These are phyloP conservation scores for Gephyroberyx darwinii DNA, from an alignment of 2,797 vertebrate species.

Conservation along the genomic window DNA sequence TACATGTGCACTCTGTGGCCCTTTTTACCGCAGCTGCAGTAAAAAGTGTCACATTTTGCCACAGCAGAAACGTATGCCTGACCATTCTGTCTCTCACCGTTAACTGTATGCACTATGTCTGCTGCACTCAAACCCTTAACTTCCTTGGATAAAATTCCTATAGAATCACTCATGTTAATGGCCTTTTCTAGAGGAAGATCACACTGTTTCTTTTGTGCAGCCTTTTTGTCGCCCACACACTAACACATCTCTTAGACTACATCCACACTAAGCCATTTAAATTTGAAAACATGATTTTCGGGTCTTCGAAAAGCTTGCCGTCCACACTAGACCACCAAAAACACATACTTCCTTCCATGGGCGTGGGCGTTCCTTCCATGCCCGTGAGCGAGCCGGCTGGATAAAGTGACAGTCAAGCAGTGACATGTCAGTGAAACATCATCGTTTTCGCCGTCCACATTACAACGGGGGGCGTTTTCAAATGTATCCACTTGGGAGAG, in stretches of 20 bases:
- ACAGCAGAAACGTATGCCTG: constrained; percentile 15
- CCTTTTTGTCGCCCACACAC: constrained; percentile 36
- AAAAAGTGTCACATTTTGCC: constrained; percentile 42
- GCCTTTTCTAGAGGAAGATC: constrained; percentile 22
- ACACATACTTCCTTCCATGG: too few species aligned
- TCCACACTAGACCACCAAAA: too few species aligned
- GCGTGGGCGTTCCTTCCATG: too few species aligned
- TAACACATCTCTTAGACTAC: constrained; percentile 12
- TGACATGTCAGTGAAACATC: too few species aligned
- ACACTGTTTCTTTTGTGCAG: constrained; percentile 23
- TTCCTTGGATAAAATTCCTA: constrained; percentile 21
- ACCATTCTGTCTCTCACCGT: constrained; percentile 21
- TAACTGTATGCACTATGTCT: constrained; percentile 1
- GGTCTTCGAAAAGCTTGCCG: too few species aligned
- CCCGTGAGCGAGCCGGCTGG: too few species aligned
- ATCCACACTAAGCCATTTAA: too few species aligned
- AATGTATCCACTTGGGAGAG: too few species aligned
- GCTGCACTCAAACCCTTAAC: constrained; percentile 35
- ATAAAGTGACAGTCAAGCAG: too few species aligned
- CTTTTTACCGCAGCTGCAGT: constrained; percentile 32
- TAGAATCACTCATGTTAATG: constrained; percentile 43
- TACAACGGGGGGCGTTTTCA: too few species aligned
- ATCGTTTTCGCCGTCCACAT: too few species aligned
- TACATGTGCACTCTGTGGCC: constrained; percentile 47
- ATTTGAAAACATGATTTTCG: too few species aligned